Base-by-base conservation (phyloP, 2,888 invertebrate species). In the Drymonia ruficornis region DNA sequence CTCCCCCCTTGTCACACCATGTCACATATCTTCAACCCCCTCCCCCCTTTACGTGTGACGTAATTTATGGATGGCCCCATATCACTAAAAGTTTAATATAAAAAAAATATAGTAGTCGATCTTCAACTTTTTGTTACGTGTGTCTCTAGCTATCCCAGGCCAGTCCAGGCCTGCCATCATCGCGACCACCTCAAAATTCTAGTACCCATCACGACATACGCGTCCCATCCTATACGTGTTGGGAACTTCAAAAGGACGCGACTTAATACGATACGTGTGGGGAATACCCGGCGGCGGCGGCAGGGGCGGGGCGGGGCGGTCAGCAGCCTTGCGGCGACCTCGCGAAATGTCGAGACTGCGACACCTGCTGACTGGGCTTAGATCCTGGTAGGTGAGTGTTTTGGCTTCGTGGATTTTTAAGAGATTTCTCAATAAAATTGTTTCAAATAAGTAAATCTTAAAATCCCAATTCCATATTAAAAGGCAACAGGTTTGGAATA, bases 211-310 rank as follows among this genome's bases (percentile, higher is more conserved):
- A 43, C 19, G 13, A 43, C 43, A n/a, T n/a, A 15, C 19, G 43
- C 13, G 43, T 19, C 19, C 12, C 19, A 43, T 43, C 18, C 43
- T 12, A 19, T 43, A 43, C 43, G 43, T 43, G 43, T 43, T 19
- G 43, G 43, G 43, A 19, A 43, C 19, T 43, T 43, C 18, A 43
- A 43, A 43, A 19, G 43, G 43, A 18, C 19, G 18, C 18, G 19
- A 19, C 19, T 43, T 43, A 43, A 43, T 43, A 43, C 43, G 43
- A 19, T 19, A 43, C 43, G 43, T 19, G 43, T 43, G 6, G 19
- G 2, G 43, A 11, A 43, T 43, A 43, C 43, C 19, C 13, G 19
- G 12, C 13, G 11, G 6, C 19, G 2, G 6, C 43, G 12, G 19
- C 43, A 13, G 16, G 13, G 2, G 12, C 18, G 23, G 23, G 11